Percentiles rank a stretch among this genome's conserved stretches.
Conservation (phyloP, 2,113 vertebrate species). For the Struthio camelus region DNA sequence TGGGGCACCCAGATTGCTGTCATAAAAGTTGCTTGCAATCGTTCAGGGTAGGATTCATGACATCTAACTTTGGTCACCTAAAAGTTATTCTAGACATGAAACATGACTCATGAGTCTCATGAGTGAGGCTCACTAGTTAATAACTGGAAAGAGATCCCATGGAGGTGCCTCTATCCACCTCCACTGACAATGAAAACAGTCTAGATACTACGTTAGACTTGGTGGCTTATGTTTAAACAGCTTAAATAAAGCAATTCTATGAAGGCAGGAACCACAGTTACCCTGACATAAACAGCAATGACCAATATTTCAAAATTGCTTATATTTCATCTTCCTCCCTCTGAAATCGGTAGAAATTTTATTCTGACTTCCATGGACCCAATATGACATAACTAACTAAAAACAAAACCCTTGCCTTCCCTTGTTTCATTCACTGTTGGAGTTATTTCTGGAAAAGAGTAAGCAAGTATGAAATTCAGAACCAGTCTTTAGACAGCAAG, state of each 20-base stretch:
- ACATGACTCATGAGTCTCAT: not conserved
- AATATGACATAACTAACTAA: not conserved
- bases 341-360: not conserved
- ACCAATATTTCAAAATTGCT: not conserved
- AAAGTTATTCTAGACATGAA: not conserved
- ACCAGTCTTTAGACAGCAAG: not conserved
- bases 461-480: not conserved
- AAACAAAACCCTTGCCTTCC: accelerated
- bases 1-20: not conserved
- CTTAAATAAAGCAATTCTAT: not conserved
- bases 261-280: not conserved
- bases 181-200: not conserved
- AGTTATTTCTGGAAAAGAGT: not conserved
- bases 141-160: not conserved
- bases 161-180: not conserved
- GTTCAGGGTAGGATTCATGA: not conserved
- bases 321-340: not conserved
- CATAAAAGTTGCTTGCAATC: not conserved
- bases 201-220: not conserved
- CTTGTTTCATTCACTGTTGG: not conserved
- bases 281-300: not conserved
- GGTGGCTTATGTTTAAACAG: not conserved
- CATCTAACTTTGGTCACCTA: not conserved
- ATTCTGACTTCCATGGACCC: not conserved
- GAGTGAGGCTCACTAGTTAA: not conserved